Conservation (phyloP, 2,113 vertebrate genomes). For the Oryzias javanicus region DNA sequence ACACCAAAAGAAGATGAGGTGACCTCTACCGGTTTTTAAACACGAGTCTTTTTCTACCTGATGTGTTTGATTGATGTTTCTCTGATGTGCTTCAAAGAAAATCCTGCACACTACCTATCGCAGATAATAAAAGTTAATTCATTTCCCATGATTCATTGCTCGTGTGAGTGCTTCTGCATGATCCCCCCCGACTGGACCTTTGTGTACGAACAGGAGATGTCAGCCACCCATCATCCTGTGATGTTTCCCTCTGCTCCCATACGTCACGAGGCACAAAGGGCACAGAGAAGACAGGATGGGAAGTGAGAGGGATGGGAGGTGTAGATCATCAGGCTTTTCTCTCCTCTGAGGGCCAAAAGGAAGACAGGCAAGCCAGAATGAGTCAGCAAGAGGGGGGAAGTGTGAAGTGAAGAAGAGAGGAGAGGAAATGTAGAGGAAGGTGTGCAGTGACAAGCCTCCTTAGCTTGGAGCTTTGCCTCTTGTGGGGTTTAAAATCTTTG, state of each 20-base stretch:
- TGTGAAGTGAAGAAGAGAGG: slow-evolving; percentile 28
- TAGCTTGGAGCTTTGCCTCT: slow-evolving; percentile 21
- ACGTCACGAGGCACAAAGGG: slow-evolving; percentile 29
- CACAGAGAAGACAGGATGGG: slow-evolving; percentile 5
- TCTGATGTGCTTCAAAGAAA: not conserved
- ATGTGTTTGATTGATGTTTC: slow-evolving; percentile 4
- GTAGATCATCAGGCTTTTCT: slow-evolving; percentile 45
- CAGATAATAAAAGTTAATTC: slow-evolving; percentile 9
- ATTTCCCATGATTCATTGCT: slow-evolving; percentile 7
- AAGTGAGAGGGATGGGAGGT: slow-evolving; percentile 33
- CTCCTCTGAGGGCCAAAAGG: slow-evolving; percentile 15
- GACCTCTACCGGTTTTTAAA: slow-evolving; percentile 8
- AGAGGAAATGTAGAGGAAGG: slow-evolving; percentile 10
- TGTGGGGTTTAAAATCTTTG: slow-evolving; percentile 13
- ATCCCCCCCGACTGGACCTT: not conserved
- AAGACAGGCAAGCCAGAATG: slow-evolving; percentile 20
- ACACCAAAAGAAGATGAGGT: slow-evolving; percentile 9
- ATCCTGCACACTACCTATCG: not conserved
- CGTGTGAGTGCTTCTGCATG: not conserved
- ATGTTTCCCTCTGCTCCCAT: slow-evolving; percentile 30
- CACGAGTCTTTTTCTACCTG: not conserved
- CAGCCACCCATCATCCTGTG: slow-evolving; percentile 19
- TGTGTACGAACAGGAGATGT: slow-evolving; percentile 23
- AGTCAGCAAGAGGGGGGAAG: slow-evolving; percentile 24
- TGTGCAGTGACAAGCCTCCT: slow-evolving; percentile 12